Evolutionary conservation across 2,888 invertebrate species (phyloP).

Genomic region (Sympetrum striolatum): DNA sequence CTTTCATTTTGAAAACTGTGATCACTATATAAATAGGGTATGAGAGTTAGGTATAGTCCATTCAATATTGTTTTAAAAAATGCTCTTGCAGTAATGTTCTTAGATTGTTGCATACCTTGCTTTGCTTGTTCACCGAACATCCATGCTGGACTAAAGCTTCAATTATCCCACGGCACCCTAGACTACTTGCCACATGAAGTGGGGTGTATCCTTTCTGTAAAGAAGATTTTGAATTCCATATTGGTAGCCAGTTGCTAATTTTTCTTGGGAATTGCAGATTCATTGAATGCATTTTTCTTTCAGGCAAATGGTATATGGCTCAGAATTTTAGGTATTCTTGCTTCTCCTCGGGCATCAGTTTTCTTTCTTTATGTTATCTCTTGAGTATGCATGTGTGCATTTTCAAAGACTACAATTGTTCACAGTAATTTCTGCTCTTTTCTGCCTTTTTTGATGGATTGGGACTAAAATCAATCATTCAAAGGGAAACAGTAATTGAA

Average conservation of each 20-base stretch:
- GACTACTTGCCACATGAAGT: constrained; percentile 73
- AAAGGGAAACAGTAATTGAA: no score
- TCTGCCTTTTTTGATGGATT: no score
- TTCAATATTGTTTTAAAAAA: background rate
- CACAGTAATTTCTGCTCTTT: no score
- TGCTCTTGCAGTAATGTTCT: background rate
- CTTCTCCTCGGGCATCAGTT: no score
- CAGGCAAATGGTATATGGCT: no score
- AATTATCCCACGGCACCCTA: constrained; percentile 73
- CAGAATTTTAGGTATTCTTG: no score
- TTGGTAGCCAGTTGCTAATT: background rate
- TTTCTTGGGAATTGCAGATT: no score
- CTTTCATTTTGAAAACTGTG: background rate
- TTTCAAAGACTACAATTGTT: no score
- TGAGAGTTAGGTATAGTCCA: background rate
- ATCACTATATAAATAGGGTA: background rate
- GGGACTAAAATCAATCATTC: no score
- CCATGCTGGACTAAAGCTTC: constrained; percentile 71
- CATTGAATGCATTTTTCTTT: no score
- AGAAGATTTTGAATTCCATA: background rate
- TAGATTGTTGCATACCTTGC: constrained; percentile 64
- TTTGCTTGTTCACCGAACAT: constrained; percentile 70
- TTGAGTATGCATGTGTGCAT: no score
- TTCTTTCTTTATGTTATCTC: no score
- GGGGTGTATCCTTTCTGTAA: constrained; percentile 72